Evolutionary conservation across 2,113 vertebrate genomes (phyloP).

Genomic region (Syrrhaptes paradoxus): DNA sequence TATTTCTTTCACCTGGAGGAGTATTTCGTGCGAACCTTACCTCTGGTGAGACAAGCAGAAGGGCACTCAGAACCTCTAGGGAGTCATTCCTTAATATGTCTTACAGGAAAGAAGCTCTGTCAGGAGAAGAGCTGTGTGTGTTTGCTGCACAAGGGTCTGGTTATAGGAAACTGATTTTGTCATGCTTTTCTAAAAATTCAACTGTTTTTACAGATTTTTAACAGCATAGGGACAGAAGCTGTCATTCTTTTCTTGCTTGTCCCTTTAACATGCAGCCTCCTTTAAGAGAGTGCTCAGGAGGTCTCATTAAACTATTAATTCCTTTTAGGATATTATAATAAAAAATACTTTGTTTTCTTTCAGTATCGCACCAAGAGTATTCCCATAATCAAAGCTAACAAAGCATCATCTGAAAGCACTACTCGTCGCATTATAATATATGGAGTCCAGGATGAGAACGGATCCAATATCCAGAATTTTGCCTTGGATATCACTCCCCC

Average conservation of each 20-base stretch:
- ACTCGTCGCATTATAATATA: conserved; percentile 86
- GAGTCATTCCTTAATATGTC: background rate
- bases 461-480: conserved; percentile 90
- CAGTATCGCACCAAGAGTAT: conserved; percentile 94
- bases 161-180: background rate
- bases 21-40: background rate
- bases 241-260: background rate
- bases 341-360: background rate
- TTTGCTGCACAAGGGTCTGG: background rate
- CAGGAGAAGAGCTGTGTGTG: background rate
- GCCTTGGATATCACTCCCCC: conserved; percentile 92
- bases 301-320: background rate
- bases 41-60: background rate
- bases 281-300: background rate
- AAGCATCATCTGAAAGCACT: conserved; percentile 77
- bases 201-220: background rate
- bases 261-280: background rate
- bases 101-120: background rate
- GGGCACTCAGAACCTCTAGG: background rate
- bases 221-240: background rate
- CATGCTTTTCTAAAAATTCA: background rate
- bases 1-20: background rate
- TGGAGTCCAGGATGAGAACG: conserved; percentile 91
- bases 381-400: conserved; percentile 82
- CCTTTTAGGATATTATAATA: background rate